Base-by-base conservation (phyloP, 1,140 invertebrate genomes). In the Carposina sasakii region DNA sequence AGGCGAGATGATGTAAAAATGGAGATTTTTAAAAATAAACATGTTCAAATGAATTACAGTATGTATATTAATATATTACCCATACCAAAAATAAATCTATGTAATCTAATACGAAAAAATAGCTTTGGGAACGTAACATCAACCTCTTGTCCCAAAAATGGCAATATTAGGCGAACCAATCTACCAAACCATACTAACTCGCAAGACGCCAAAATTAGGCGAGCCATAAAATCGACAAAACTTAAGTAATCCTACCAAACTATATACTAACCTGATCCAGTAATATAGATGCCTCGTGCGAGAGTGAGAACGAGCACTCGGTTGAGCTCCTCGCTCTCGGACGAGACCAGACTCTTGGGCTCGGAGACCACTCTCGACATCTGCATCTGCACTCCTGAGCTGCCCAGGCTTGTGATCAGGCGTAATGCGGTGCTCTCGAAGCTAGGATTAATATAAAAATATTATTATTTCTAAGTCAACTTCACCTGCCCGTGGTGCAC, bases 241-340 rank as follows among this genome's bases (percentile, higher is more conserved):
- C 33, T 9, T 34, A 9, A 34, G 15, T 13, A 34, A 13, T 9
- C 24, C 6, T 12, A 28, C 24, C 6, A 19, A 19, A 22, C 39
- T 44, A 24, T 8, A 26, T 21, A 49, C 57, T 56, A 52, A 86
- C 89, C 89, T 12, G 88, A 86, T 69, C 95, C 94, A 43, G 96
- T 97, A 15, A 98, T 92, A 76, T 98, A 95, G 86, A 98, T 96
- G 0, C 96, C 94, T 49, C 97, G 85, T 0, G 96, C 96, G n/a
- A 99, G 76, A 1, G 96, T 98, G 1, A 98, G 86, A 0, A 99
- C 95, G 0, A 98, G 86, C 0, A 94, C 94, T 54, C 96, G 85
- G 71, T 98, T 98, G 0, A 98, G 81, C 77, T 98, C 97, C 78
- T 99, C 97, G 0, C 96, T 98, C 76, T 99, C 97, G 0, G 91